Base-by-base conservation (phyloP, 1,140 invertebrate genomes). In the Platorchestia sp. region DNA sequence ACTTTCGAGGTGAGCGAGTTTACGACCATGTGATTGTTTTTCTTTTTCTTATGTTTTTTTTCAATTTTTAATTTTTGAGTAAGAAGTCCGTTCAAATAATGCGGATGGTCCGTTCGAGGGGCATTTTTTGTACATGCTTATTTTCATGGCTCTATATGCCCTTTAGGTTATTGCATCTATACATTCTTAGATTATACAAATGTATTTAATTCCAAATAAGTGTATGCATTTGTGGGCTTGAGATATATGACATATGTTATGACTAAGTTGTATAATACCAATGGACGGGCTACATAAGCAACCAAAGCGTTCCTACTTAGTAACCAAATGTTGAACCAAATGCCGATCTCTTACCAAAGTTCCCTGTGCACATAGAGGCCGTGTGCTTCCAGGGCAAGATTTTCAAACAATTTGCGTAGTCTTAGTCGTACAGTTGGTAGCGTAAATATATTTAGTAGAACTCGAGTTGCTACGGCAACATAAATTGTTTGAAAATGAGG, bases 291-390 rank as follows among this genome's bases (percentile, higher is more conserved):
- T 22, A 7, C 27, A 75, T 75, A 75, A 75, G 14, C 27, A 41
- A 89, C 87, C 87, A 89, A 89, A 89, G 87, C 41, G 6, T 89
- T 44, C 41, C 41, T 89, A 89, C 87, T 89, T 89, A 42, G n/a
- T 89, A 89, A 41, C 43, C 87, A 89, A 89, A 89, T 42, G 41
- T 41, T 89, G 87, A 89, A 89, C 87, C 87, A 89, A 89, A 89
- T 89, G 27, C 87, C 3, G 87, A 89, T 89, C 87, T 42, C 87
- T 5, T 44, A 89, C 87, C 87, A 89, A 89, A 89, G 87, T 3
- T 89, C 36, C 27, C 10, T 75, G 3, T 10, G 10, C 3, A 75
- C 14, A 75, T 14, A 22, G 14, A 75, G 59, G 27, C 59, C 10
- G 36, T 36, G 7, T 36, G 1, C 1, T 10, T 75, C 36, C 27